phyloP scores from a whole-genome alignment of 2,888 invertebrate species.

The Dicycla oo region DNA sequence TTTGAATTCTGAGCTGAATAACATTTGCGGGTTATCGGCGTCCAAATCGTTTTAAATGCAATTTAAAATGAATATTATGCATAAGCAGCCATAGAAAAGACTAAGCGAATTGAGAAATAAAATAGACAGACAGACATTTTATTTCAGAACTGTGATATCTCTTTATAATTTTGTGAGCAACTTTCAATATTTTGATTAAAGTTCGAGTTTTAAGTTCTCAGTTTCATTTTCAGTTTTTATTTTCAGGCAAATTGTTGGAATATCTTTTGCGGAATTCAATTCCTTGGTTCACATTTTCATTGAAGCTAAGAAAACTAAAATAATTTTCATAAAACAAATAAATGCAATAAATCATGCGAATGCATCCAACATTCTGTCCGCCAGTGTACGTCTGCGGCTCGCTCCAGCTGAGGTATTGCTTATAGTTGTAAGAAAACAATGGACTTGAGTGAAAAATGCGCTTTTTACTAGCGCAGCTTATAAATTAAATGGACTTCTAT shows the following conservation, averaged over 20 bases:
- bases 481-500: slow-evolving; percentile 41
- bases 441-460: slow-evolving; percentile 53
- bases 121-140: background rate
- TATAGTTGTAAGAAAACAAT: slow-evolving; percentile 64
- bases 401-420: slow-evolving; percentile 64
- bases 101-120: background rate
- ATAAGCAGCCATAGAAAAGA: slow-evolving; percentile 3
- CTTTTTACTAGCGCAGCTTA: slow-evolving; percentile 43
- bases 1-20: slow-evolving; percentile 38
- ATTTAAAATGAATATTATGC: slow-evolving; percentile 30
- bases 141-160: background rate
- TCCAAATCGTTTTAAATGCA: slow-evolving; percentile 36
- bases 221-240: background rate
- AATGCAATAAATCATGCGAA: slow-evolving; percentile 41
- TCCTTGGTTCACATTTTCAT: background rate
- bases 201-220: background rate
- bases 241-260: background rate
- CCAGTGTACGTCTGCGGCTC: slow-evolving; percentile 57
- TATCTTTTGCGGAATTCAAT: background rate
- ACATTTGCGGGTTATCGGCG: slow-evolving; percentile 11
- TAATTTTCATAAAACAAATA: slow-evolving; percentile 25
- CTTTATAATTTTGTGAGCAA: background rate
- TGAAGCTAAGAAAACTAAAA: slow-evolving; percentile 27
- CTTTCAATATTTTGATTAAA: background rate
- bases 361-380: slow-evolving; percentile 40